Evolutionary conservation across 2,797 vertebrate genomes (phyloP).

Genomic region (Sebastes jordani): DNA sequence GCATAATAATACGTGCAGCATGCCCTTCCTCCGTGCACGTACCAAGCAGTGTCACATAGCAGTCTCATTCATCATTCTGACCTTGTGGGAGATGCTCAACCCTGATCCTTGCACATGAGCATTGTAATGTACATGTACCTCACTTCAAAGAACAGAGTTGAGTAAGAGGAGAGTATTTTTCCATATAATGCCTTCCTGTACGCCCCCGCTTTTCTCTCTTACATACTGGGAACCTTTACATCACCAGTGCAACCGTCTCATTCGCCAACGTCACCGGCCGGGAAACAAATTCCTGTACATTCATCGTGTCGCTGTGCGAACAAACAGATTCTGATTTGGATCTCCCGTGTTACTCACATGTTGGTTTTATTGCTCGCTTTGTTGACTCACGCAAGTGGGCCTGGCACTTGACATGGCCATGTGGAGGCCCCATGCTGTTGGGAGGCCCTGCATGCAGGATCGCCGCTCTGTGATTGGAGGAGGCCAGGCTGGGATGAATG

Average conservation of each 20-base stretch:
- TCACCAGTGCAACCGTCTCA: background rate
- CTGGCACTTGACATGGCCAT: conserved; percentile 67
- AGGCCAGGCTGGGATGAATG: conserved; percentile 66
- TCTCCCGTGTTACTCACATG: conserved; percentile 46
- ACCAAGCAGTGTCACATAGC: conserved; percentile 40
- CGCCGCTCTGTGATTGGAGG: conserved; percentile 64
- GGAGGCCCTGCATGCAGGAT: conserved; percentile 53
- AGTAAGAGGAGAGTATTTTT: background rate
- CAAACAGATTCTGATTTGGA: conserved; percentile 30
- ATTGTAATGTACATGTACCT: background rate
- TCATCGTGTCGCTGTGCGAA: conserved; percentile 7
- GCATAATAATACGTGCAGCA: conserved; percentile 10
- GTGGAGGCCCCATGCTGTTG: conserved; percentile 72
- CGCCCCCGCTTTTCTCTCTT: background rate
- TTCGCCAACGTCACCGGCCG: background rate
- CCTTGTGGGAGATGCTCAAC: conserved; percentile 40
- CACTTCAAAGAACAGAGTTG: conserved; percentile 9
- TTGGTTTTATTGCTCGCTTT: conserved; percentile 64
- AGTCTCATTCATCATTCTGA: conserved; percentile 53
- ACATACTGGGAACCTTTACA: background rate
- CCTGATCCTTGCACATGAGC: conserved; percentile 26
- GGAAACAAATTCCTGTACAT: background rate
- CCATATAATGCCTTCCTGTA: background rate
- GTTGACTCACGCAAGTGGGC: conserved; percentile 67
- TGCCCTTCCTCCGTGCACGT: conserved; percentile 14